A percentile compares a stretch with the other conserved stretches of the same genome.
Evolutionary conservation across 1,140 invertebrate species (phyloP).

Genomic region (Ips nitidus): DNA sequence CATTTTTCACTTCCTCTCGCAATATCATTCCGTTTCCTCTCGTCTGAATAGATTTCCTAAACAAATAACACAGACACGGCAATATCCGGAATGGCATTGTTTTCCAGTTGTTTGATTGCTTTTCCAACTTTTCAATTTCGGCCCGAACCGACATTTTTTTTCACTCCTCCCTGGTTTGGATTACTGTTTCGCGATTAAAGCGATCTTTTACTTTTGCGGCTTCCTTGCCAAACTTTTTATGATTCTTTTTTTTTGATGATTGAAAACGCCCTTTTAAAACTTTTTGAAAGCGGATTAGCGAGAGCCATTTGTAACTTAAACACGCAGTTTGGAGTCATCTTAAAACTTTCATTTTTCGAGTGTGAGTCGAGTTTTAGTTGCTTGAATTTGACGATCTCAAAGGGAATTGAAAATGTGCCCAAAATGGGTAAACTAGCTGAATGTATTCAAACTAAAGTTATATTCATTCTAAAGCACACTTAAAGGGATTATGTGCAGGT

Average conservation of each 20-base stretch:
- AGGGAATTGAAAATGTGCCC: no score
- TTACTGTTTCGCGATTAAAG: constrained; percentile 12
- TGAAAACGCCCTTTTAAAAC: background rate
- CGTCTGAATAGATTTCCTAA: constrained; percentile 16
- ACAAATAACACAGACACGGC: constrained; percentile 11
- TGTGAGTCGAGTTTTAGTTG: no score
- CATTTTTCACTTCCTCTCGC: no score
- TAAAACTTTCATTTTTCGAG: no score
- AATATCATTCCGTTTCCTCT: background rate
- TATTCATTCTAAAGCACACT: no score
- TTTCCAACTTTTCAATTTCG: constrained; percentile 24
- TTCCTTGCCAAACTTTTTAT: background rate
- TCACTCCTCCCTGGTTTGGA: constrained; percentile 4
- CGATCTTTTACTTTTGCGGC: constrained; percentile 17
- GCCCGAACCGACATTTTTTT: constrained; percentile 6
- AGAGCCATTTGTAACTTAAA: no score
- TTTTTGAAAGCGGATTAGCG: no score
- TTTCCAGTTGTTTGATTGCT: constrained; percentile 24
- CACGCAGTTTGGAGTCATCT: no score
- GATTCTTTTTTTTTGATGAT: background rate
- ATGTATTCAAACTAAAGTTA: no score
- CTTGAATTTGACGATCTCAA: no score
- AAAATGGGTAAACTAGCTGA: no score
- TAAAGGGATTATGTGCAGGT: no score
- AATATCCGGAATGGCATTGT: constrained; percentile 14